Conservation (phyloP, 2,888 invertebrate species). For the Buathra laborator region DNA sequence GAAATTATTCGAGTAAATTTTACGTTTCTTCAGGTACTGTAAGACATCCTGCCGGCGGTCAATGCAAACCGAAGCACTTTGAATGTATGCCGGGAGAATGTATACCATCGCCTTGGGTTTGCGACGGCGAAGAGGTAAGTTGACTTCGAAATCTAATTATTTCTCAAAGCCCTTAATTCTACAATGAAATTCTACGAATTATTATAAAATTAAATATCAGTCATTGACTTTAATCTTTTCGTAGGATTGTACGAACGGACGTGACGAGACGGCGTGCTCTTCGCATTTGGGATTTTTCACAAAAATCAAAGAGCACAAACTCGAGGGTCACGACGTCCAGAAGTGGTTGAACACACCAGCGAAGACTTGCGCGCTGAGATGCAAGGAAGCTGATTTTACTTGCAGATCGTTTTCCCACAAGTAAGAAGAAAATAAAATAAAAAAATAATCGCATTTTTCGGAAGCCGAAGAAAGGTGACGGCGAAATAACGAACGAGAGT, state of each 20-base stretch:
- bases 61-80: constrained; percentile 84
- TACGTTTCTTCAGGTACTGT: constrained; percentile 70
- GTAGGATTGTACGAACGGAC: constrained; percentile 87
- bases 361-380: constrained; percentile 87
- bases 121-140: constrained; percentile 86
- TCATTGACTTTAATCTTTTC: constrained; percentile 7
- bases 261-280: constrained; percentile 87
- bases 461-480: background rate
- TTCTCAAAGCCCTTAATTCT: no score
- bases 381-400: constrained; percentile 85
- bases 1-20: constrained; percentile 7
- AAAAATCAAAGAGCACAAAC: constrained; percentile 82
- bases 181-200: constrained; percentile 1
- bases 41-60: constrained; percentile 72
- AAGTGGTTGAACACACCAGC: constrained; percentile 86
- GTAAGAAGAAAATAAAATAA: constrained; percentile 79
- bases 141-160: background rate
- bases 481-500: constrained; percentile 41
- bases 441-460: background rate
- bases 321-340: constrained; percentile 86
- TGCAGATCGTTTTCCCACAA: constrained; percentile 89
- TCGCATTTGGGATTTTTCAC: constrained; percentile 85
- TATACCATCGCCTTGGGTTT: constrained; percentile 86
- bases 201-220: no score
- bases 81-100: constrained; percentile 86